These are phyloP conservation scores for Drosophila mimetica DNA, from an alignment of 2,888 invertebrate species.

Conservation along the genomic window DNA sequence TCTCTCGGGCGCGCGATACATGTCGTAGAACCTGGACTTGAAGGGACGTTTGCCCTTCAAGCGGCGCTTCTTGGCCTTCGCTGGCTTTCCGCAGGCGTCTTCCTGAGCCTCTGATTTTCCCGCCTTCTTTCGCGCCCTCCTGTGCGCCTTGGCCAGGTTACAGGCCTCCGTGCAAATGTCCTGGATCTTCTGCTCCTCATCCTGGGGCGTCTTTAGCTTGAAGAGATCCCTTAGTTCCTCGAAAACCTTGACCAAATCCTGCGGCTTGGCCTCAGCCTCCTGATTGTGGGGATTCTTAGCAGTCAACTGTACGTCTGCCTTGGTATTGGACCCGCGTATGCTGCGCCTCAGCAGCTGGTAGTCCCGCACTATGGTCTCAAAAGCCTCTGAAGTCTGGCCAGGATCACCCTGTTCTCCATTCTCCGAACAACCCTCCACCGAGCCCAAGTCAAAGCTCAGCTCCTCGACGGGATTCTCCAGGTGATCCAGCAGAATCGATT, in stretches of 20 bases:
- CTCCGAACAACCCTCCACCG: slow-evolving; percentile 4
- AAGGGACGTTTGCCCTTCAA: background rate
- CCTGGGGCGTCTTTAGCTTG: background rate
- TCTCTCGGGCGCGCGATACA: slow-evolving; percentile 83
- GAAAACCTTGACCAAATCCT: slow-evolving; percentile 74
- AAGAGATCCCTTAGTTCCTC: slow-evolving; percentile 77
- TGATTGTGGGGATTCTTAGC: background rate
- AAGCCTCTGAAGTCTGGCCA: slow-evolving; percentile 46
- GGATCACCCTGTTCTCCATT: slow-evolving; percentile 1
- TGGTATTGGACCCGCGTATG: slow-evolving; percentile 40
- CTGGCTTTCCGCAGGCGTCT: background rate
- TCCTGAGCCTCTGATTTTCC: background rate
- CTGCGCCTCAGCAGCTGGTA: slow-evolving; percentile 48
- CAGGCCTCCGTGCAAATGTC: slow-evolving; percentile 66
- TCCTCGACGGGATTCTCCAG: slow-evolving; percentile 48
- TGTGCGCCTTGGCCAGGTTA: slow-evolving; percentile 31
- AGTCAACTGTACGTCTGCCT: background rate
- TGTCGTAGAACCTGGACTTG: slow-evolving; percentile 50
- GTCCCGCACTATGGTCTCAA: slow-evolving; percentile 52
- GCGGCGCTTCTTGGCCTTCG: slow-evolving; percentile 15
- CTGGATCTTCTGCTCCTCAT: slow-evolving; percentile 23
- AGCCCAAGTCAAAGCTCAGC: background rate
- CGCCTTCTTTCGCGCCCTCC: background rate
- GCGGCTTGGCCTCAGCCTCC: slow-evolving; percentile 26
- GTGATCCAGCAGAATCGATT: slow-evolving; percentile 73